These are phyloP conservation scores for Pterostichus niger DNA, from an alignment of 2,888 invertebrate genomes.

Conservation along the genomic window DNA sequence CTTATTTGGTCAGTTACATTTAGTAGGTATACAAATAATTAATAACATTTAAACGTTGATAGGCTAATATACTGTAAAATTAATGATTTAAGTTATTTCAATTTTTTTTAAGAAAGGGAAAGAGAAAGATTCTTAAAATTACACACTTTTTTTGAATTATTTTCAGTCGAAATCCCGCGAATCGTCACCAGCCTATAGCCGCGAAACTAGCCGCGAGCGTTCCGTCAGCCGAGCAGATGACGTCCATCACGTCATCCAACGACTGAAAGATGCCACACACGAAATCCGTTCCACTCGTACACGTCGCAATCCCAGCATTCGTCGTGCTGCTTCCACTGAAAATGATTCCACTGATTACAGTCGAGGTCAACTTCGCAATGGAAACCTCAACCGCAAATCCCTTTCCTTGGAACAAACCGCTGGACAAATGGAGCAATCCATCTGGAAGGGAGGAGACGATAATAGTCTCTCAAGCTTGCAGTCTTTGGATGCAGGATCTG, in stretches of 20 bases:
- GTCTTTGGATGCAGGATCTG: constrained; percentile 84
- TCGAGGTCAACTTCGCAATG: constrained; percentile 69
- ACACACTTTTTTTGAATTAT: constrained; percentile 10
- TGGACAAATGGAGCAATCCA: constrained; percentile 80
- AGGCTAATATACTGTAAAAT: too few relatives aligned
- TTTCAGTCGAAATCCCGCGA: constrained; percentile 83
- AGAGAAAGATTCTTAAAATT: not conserved
- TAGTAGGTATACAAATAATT: too few relatives aligned
- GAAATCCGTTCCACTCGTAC: constrained; percentile 79
- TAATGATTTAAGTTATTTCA: too few relatives aligned
- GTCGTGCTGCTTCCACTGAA: constrained; percentile 82
- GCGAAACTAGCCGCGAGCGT: constrained; percentile 74
- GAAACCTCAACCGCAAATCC: constrained; percentile 81
- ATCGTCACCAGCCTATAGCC: constrained; percentile 81
- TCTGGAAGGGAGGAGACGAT: constrained; percentile 91
- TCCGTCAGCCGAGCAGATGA: constrained; percentile 78
- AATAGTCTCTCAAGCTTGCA: constrained; percentile 92
- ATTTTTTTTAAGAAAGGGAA: too few relatives aligned
- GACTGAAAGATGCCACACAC: constrained; percentile 86
- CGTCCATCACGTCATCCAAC: constrained; percentile 79
- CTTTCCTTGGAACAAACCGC: constrained; percentile 85
- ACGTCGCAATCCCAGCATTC: constrained; percentile 74
- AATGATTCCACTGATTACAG: constrained; percentile 78
- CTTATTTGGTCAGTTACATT: too few relatives aligned
- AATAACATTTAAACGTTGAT: too few relatives aligned